Evolutionary conservation across 2,888 invertebrate genomes (phyloP).

Genomic region (Meteorus colon): DNA sequence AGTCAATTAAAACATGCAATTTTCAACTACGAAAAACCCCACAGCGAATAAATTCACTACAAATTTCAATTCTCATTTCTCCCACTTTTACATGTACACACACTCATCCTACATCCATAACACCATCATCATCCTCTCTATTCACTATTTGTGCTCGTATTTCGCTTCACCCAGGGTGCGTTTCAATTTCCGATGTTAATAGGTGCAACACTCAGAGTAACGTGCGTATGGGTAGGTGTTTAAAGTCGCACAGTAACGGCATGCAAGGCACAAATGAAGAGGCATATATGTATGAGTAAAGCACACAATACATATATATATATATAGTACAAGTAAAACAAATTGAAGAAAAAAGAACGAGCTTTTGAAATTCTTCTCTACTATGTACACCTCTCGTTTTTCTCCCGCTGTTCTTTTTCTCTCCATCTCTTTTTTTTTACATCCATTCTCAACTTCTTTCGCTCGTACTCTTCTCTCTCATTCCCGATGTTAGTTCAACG

Average conservation of each 20-base stretch:
- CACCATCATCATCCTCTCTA: constrained; percentile 1
- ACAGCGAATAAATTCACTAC: not conserved
- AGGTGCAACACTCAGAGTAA: not conserved
- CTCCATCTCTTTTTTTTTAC: constrained; percentile 2
- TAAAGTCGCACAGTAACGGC: constrained; percentile 14
- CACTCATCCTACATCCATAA: not conserved
- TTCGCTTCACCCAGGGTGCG: constrained; percentile 23
- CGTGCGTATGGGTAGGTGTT: not conserved
- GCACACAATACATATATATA: not conserved
- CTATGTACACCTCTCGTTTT: not conserved
- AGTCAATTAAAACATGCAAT: constrained; percentile 5
- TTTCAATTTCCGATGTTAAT: constrained; percentile 40
- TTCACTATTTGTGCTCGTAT: not conserved
- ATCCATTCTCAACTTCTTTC: constrained; percentile 6
- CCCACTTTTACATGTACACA: not conserved
- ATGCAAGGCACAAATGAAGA: constrained; percentile 24
- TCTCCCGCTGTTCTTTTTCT: constrained; percentile 12
- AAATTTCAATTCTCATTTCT: not conserved
- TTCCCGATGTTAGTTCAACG: constrained; percentile 15
- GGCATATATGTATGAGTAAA: not conserved
- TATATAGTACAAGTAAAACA: not conserved
- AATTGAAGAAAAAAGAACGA: constrained; percentile 26
- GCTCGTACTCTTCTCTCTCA: constrained; percentile 18
- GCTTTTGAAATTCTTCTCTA: constrained; percentile 33
- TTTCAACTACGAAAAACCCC: not conserved